Evolutionary conservation across 2,888 invertebrate genomes (phyloP), one percentile per base, ranked within the genome.

Genomic region (Monoplex corrugatus): DNA sequence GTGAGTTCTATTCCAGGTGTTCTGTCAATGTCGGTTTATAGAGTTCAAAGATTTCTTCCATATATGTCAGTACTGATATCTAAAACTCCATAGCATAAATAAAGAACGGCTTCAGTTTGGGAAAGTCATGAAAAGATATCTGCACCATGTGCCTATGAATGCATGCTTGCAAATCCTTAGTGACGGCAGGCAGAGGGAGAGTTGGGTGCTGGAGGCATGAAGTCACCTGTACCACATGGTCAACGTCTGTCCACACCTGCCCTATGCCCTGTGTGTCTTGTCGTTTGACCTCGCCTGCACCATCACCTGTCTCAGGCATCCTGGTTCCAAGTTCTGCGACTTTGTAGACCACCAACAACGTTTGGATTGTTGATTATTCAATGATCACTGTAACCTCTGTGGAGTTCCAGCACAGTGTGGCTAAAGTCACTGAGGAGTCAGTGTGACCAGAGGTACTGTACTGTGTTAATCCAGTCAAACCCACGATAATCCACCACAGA

Each of bases 151-250:
- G 75, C 75, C 75, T 75, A 38, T 75, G 75, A 38, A 35, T 16
- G 1, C 35, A 2, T 16, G 16, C 0, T 16, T 28, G 50, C 35
- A 35, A 75, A 32, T 8, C 75, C 75, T 35, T 75, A 35, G 35
- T 13, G 75, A 75, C 75, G 75, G 75, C n/a, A 28, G 8, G 68
- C 28, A n/a, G 68, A 8, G 28, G 32, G 28, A n/a, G 68, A 28
- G n/a, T n/a, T 2, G 68, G 68, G 23, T 68, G 23, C 28, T 68
- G 75, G 75, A 38, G 75, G 75, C 75, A 75, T 75, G 16, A 75
- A 75, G 75, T 75, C 75, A 75, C 38, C 35, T 13, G 23, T 6
- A 38, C 75, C 75, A 38, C 75, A 75, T 75, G 75, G 75, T 75
- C 38, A 38, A 35, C 75, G 75, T 75, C 75, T 75, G 38, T 35